Evolutionary conservation across 2,888 invertebrate genomes (phyloP).

Genomic region (Drosophila mercatorum): DNA sequence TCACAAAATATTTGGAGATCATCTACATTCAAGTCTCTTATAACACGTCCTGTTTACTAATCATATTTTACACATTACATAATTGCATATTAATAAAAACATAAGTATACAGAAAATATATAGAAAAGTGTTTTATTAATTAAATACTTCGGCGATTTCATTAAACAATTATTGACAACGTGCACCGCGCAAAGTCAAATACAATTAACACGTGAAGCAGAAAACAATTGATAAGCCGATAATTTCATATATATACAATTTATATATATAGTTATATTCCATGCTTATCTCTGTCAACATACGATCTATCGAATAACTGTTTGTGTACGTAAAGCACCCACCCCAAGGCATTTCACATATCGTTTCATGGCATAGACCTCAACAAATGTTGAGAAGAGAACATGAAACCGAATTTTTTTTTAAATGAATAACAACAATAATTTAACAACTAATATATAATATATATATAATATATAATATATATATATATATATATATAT

Average conservation of each 20-base stretch:
- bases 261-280: constrained; percentile 1
- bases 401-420: not conserved
- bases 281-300: constrained; percentile 14
- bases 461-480: no score
- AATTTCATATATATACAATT: constrained; percentile 8
- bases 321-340: not conserved
- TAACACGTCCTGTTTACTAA: not conserved
- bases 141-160: not conserved
- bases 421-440: no score
- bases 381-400: not conserved
- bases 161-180: constrained; percentile 5
- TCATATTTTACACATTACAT: not conserved
- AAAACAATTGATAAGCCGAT: constrained; percentile 22
- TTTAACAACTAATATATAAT: no score
- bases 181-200: constrained; percentile 5
- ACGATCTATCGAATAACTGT: not conserved
- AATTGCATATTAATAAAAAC: no score
- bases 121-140: not conserved
- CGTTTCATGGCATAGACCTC: not conserved
- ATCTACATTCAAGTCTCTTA: not conserved
- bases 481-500: no score
- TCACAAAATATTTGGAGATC: not conserved
- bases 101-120: no score
- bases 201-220: not conserved
- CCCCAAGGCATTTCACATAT: constrained; percentile 3